Conservation (phyloP, 2,797 vertebrate genomes). For the Brotula barbata region DNA sequence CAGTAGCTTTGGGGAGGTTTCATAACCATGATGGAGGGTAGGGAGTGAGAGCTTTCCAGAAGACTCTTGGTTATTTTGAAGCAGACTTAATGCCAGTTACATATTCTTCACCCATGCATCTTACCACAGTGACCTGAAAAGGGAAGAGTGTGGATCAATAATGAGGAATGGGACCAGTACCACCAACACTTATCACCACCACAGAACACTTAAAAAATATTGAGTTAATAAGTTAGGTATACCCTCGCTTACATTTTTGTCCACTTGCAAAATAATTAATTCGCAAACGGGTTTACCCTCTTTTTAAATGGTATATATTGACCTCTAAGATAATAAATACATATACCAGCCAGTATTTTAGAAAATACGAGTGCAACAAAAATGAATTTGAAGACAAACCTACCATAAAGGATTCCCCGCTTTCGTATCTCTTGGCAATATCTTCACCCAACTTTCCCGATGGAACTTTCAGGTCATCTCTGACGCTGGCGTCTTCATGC, state of each 20-base stretch:
- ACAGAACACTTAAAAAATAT: too few relatives aligned
- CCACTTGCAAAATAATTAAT: too few relatives aligned
- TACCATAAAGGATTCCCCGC: slow-evolving; percentile 83
- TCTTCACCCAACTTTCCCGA: slow-evolving; percentile 88
- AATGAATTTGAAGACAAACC: slow-evolving; percentile 39
- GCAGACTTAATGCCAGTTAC: slow-evolving; percentile 82
- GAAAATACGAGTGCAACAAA: too few relatives aligned
- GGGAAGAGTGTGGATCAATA: neutral
- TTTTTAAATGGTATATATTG: too few relatives aligned
- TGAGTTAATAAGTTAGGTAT: too few relatives aligned
- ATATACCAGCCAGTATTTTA: too few relatives aligned
- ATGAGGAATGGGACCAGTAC: neutral
- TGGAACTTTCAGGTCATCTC: slow-evolving; percentile 89
- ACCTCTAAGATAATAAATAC: too few relatives aligned
- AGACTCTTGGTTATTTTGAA: slow-evolving; percentile 73
- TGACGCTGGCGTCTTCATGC: slow-evolving; percentile 82
- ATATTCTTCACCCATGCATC: slow-evolving; percentile 85
- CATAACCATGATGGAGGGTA: slow-evolving; percentile 78
- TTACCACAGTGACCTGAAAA: slow-evolving; percentile 86
- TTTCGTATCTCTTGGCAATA: slow-evolving; percentile 80
- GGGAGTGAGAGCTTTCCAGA: slow-evolving; percentile 69
- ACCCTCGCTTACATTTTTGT: too few relatives aligned
- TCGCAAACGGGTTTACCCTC: too few relatives aligned
- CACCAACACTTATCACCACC: too few relatives aligned
- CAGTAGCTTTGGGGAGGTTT: slow-evolving; percentile 86